phyloP scores from a whole-genome alignment of 2,797 vertebrate genomes.

The Numenius phaeopus region DNA sequence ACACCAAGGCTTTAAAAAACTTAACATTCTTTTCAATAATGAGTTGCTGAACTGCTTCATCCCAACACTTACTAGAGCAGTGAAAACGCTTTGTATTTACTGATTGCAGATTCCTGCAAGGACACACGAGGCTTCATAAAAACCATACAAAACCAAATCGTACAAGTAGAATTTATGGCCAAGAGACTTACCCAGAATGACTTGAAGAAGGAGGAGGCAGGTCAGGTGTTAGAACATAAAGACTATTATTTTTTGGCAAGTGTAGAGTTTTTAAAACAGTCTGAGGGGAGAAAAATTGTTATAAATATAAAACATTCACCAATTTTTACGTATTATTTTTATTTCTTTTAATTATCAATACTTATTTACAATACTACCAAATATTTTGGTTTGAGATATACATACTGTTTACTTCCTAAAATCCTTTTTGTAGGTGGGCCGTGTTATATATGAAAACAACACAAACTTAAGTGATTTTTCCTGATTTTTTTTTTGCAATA shows the following conservation, averaged over 20 bases:
- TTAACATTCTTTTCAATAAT: background rate
- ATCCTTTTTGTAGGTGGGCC: background rate
- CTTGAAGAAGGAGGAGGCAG: slow-evolving; percentile 92
- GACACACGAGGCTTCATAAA: background rate
- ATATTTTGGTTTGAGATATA: background rate
- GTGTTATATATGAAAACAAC: background rate
- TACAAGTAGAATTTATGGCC: background rate
- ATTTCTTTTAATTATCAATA: background rate
- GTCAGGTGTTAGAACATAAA: slow-evolving; percentile 97
- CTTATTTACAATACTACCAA: background rate
- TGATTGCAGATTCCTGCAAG: background rate
- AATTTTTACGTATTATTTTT: background rate
- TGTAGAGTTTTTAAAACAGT: slow-evolving; percentile 95
- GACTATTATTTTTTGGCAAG: slow-evolving; percentile 99
- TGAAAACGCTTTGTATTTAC: background rate
- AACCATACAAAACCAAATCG: background rate
- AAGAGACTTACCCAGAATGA: slow-evolving; percentile 90
- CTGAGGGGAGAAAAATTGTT: slow-evolving; percentile 78
- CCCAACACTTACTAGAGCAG: background rate
- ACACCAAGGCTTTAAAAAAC: background rate
- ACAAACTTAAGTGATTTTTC: background rate
- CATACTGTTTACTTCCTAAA: background rate
- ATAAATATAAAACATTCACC: background rate
- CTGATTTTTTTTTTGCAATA: background rate
- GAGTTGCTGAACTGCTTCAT: background rate